Percentiles rank a stretch among this genome's conserved stretches.
phyloP scores from a whole-genome alignment of 1,140 invertebrate genomes.

The Eriocheir sinensis region DNA sequence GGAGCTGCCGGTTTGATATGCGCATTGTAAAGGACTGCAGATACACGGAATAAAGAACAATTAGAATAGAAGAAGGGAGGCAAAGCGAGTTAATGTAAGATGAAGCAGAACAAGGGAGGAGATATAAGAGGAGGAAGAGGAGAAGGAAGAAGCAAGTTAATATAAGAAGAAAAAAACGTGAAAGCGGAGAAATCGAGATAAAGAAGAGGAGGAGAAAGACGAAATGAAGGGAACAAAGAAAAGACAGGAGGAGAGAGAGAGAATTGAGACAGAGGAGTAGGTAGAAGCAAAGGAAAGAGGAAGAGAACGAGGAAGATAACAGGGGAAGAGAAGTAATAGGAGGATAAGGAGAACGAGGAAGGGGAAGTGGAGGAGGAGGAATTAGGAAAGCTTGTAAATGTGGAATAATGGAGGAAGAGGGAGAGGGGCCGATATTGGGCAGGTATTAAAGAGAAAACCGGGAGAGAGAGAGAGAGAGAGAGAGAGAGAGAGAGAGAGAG shows the following conservation, averaged over 20 bases:
- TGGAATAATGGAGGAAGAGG: constrained; percentile 13
- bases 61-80: not conserved
- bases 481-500: not conserved
- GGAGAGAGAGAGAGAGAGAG: not conserved
- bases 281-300: not conserved
- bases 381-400: constrained; percentile 25
- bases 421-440: too few relatives aligned
- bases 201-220: too few relatives aligned
- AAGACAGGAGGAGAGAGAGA: too few relatives aligned
- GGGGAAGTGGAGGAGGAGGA: not conserved
- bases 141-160: too few relatives aligned
- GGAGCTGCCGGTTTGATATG: not conserved
- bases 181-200: too few relatives aligned
- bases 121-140: too few relatives aligned
- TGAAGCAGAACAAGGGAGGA: too few relatives aligned
- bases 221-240: too few relatives aligned
- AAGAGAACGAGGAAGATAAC: too few relatives aligned
- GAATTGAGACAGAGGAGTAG: too few relatives aligned
- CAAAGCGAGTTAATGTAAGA: not conserved
- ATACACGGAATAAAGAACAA: not conserved
- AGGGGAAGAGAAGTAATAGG: not conserved
- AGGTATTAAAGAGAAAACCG: not conserved
- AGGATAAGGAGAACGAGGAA: not conserved
- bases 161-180: too few relatives aligned
- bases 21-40: not conserved